These are phyloP conservation scores for Neoniphon sammara DNA, from an alignment of 2,797 vertebrate genomes.

Conservation along the genomic window DNA sequence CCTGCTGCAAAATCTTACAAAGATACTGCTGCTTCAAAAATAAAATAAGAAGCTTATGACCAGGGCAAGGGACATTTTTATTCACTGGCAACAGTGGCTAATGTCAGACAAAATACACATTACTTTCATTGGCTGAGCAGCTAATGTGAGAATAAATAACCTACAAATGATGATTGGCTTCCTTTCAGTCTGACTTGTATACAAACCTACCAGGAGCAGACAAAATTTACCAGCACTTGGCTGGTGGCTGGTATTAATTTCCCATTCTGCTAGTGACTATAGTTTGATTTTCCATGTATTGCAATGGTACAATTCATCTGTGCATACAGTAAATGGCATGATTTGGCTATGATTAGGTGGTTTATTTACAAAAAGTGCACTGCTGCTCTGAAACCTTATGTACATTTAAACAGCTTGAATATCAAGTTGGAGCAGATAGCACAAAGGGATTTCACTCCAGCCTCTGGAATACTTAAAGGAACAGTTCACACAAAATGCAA, in stretches of 20 bases:
- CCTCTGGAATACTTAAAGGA: conserved; percentile 6
- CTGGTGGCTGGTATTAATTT: neutral
- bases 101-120: neutral
- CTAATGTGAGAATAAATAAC: neutral
- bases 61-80: neutral
- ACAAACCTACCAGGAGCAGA: neutral
- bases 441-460: conserved; percentile 1
- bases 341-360: conserved; percentile 51
- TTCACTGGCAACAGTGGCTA: neutral
- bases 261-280: neutral
- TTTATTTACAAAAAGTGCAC: conserved; percentile 66
- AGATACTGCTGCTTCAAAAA: conserved; percentile 34
- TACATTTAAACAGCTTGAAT: conserved; percentile 58
- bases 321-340: conserved; percentile 12
- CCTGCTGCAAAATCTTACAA: conserved; percentile 31
- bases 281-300: neutral
- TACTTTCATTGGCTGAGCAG: neutral
- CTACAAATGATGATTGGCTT: neutral
- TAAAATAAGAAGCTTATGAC: conserved; percentile 13
- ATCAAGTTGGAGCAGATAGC: conserved; percentile 21
- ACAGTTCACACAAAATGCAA: too few species aligned
- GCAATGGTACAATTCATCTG: neutral
- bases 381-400: conserved; percentile 36
- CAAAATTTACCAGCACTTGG: neutral
- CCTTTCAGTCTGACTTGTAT: neutral